These are phyloP conservation scores for Epicampocera succincta DNA, from an alignment of 2,888 invertebrate species.

Conservation along the genomic window DNA sequence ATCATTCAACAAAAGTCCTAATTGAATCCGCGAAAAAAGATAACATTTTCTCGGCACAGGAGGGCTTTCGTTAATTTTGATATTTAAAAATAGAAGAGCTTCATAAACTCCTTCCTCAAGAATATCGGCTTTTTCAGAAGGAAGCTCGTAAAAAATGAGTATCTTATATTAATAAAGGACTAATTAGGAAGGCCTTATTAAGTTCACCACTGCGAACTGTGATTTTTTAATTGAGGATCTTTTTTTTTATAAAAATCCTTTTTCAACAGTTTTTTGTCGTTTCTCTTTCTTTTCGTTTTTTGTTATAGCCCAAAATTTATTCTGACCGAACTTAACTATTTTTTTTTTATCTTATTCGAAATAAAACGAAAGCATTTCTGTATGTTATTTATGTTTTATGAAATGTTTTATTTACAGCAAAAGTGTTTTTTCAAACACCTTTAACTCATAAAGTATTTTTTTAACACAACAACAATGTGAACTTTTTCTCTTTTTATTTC, in stretches of 20 bases:
- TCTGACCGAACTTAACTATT: conserved; percentile 39
- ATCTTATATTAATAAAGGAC: too few species aligned
- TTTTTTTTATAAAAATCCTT: not conserved
- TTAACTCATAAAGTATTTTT: conserved; percentile 44
- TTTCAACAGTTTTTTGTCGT: not conserved
- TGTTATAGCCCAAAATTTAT: conserved; percentile 32
- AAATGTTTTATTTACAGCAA: conserved; percentile 39
- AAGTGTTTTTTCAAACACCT: conserved; percentile 65
- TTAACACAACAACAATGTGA: conserved; percentile 1
- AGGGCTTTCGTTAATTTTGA: too few species aligned
- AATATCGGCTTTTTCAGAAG: too few species aligned
- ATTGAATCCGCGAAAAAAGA: too few species aligned
- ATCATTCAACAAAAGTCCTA: too few species aligned
- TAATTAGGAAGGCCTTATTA: too few species aligned
- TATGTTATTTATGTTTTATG: not conserved
- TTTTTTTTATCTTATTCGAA: not conserved
- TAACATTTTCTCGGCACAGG: too few species aligned
- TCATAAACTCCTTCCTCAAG: too few species aligned
- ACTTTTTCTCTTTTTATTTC: conserved; percentile 18
- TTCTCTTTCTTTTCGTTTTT: conserved; percentile 11
- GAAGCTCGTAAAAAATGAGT: too few species aligned
- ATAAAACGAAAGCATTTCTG: conserved; percentile 22
- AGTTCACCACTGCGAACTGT: not conserved
- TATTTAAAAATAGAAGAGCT: too few species aligned
- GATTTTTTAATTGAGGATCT: not conserved